A percentile compares a stretch with the other conserved stretches of the same genome.
Conservation (phyloP, 92 coral and sea anemone genomes). For the Micromussa lordhowensis region DNA sequence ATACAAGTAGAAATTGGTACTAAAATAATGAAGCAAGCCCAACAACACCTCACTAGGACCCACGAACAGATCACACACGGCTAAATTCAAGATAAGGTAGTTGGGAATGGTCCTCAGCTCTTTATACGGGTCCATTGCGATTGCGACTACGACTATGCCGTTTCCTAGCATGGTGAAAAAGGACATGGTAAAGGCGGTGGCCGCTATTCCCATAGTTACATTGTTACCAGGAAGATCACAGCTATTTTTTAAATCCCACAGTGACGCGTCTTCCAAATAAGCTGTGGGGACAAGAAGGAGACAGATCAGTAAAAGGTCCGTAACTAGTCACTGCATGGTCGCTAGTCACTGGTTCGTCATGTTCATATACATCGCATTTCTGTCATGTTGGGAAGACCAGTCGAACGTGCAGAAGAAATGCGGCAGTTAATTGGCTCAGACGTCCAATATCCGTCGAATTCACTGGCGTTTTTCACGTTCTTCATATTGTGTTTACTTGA, state of each 20-base stretch:
- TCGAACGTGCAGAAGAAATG: no score
- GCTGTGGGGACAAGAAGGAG: not conserved
- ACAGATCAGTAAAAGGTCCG: no score
- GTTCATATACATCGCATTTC: no score
- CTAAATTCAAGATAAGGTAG: constrained; percentile 39
- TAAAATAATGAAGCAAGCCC: constrained; percentile 3
- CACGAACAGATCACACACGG: constrained; percentile 45
- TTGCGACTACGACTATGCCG: constrained; percentile 34
- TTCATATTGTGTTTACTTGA: no score
- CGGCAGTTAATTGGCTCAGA: no score
- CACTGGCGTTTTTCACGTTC: no score
- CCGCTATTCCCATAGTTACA: not conserved
- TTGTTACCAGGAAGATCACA: not conserved
- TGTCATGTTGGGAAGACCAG: no score
- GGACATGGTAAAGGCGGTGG: constrained; percentile 7
- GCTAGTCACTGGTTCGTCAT: no score
- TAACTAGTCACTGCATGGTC: no score
- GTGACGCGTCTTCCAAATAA: not conserved
- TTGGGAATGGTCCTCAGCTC: constrained; percentile 44
- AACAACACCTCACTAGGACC: constrained; percentile 38
- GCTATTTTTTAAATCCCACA: not conserved
- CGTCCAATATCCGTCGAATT: no score
- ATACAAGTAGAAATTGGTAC: not conserved
- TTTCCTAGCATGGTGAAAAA: constrained; percentile 36
- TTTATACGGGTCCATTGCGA: constrained; percentile 28